Percentiles rank a stretch among this genome's conserved stretches.
phyloP scores from a whole-genome alignment of 2,113 vertebrate species.

The Rutilus rutilus region DNA sequence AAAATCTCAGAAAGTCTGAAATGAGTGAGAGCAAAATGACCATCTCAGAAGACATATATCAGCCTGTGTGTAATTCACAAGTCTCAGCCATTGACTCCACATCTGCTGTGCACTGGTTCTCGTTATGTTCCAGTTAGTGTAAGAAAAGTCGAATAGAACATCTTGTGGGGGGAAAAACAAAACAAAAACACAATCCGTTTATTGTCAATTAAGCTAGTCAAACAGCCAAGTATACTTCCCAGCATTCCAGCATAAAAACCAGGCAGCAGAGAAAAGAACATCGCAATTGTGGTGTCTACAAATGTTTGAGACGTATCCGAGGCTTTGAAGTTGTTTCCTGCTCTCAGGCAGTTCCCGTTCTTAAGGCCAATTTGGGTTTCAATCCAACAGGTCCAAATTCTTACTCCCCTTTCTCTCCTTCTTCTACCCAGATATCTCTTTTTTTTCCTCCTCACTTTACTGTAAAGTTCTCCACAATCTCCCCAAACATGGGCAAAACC shows the following conservation, averaged over 20 bases:
- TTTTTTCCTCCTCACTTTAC: not conserved
- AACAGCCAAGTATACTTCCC: constrained; percentile 43
- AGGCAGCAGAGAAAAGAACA: constrained; percentile 65
- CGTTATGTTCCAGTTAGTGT: constrained; percentile 22
- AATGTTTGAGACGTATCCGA: constrained; percentile 57
- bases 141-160: not conserved
- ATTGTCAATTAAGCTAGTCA: constrained; percentile 24
- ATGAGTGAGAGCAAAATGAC: not conserved
- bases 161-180: not conserved
- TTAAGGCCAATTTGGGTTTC: constrained; percentile 53
- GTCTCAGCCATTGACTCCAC: not conserved
- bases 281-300: constrained; percentile 63
- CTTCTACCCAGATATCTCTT: not conserved
- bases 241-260: constrained; percentile 66
- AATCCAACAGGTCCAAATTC: constrained; percentile 48
- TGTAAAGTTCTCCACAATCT: constrained; percentile 13
- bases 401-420: constrained; percentile 19
- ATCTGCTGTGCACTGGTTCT: constrained; percentile 31
- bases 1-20: not conserved
- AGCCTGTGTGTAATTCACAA: not conserved
- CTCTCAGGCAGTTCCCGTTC: constrained; percentile 60
- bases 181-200: not conserved
- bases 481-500: not conserved
- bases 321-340: constrained; percentile 68
- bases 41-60: not conserved